These are phyloP conservation scores for Liodrosophila aerea DNA, from an alignment of 2,888 invertebrate genomes.

Conservation along the genomic window DNA sequence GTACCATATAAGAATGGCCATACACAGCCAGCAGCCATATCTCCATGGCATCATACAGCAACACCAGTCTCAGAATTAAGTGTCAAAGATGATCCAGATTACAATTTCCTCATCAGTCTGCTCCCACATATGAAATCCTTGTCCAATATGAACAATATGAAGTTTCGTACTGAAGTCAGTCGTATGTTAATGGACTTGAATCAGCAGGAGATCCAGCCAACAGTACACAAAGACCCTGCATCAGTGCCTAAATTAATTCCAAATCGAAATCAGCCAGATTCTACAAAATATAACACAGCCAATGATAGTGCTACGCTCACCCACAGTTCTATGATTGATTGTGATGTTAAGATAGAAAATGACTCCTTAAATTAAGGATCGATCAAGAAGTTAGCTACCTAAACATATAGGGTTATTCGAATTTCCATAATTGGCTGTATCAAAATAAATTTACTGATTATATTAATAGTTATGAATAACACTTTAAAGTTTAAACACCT, in stretches of 20 bases:
- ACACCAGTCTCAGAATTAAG: background rate
- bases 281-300: conserved; percentile 13
- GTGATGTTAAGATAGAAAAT: conserved; percentile 67
- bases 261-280: background rate
- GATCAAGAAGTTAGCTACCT: conserved; percentile 6
- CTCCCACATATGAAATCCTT: conserved; percentile 62
- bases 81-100: conserved; percentile 56
- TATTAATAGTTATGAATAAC: too few relatives aligned
- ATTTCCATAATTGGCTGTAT: conserved; percentile 17
- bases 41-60: background rate
- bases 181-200: conserved; percentile 59
- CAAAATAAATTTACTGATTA: conserved; percentile 4
- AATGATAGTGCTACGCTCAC: conserved; percentile 17
- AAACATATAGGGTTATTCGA: background rate
- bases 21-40: background rate
- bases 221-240: background rate
- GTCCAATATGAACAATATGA: conserved; percentile 54
- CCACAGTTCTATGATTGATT: conserved; percentile 54
- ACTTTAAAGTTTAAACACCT: too few relatives aligned
- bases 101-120: conserved; percentile 60
- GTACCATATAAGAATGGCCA: conserved; percentile 13
- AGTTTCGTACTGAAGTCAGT: conserved; percentile 59
- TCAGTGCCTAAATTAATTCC: conserved; percentile 21
- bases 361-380: conserved; percentile 40
- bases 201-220: conserved; percentile 36